Base-by-base conservation (phyloP, 2,888 invertebrate genomes). In the Archaeoteleia sp. region DNA sequence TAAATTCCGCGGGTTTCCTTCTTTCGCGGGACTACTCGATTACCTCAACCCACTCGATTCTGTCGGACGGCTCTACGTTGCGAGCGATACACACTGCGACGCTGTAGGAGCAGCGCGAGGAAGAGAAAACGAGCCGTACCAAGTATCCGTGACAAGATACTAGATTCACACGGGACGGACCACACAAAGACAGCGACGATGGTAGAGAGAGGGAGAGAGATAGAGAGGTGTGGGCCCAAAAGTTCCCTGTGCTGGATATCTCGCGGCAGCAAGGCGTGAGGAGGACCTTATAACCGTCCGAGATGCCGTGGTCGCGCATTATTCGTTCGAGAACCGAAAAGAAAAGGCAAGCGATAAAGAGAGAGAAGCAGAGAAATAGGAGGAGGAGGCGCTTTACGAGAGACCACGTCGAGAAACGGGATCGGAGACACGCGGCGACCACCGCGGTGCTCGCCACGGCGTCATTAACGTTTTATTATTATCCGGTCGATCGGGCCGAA, bases 111-210 rank as follows among this genome's bases (percentile, higher is more conserved):
- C 61, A 57, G 48, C 55, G 54, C 58, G 55, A 63, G 54, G 46
- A 63, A 62, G 53, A 70, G 63, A 67, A 70, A 67, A 67, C 69
- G 63, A 65, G 65, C 67, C 53, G 63, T 49, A 61, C 53, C 65
- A 74, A 73, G 72, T 78, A 80, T 80, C 78, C 79, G 73, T 79
- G 81, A 81, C 81, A 81, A 78, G 79, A 78, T 77, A 79, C 79
- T 80, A 79, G 79, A 74, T 76, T 78, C 74, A 73, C 76, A 73
- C 74, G 70, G 74, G 51, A 40, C 65, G 71, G 74, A 73, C 75
- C 75, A 75, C 75, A 75, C 74, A 72, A 70, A 61, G 66, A 68
- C 71, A 62, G 54, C 60, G 65, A 58, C 51, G 46, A 51, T 17
- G 49, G 63, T 30, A 63, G 48, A 60, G 51, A 53, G 43, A 53